These are phyloP conservation scores for Achroia grisella DNA, from an alignment of 1,140 invertebrate species.

Conservation along the genomic window DNA sequence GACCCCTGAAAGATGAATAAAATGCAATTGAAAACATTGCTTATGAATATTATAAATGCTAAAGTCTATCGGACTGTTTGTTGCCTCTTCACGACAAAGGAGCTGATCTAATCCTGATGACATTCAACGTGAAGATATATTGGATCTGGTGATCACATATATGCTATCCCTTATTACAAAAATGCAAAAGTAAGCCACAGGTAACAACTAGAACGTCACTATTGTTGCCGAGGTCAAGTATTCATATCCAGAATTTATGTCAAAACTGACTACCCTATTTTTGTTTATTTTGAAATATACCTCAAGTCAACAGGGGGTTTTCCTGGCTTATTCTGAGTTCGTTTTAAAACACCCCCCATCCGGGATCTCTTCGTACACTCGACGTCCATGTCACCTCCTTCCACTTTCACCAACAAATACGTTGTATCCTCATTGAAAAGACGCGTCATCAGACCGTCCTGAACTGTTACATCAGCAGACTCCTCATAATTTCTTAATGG, in stretches of 20 bases:
- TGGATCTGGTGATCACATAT: too few species aligned
- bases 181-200: too few species aligned
- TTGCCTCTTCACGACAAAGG: too few species aligned
- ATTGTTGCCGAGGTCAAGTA: too few species aligned
- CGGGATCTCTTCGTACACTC: conserved; percentile 24
- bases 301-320: conserved; percentile 53
- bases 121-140: neutral
- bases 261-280: too few species aligned
- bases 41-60: too few species aligned
- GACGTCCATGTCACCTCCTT: conserved; percentile 24
- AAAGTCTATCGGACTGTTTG: too few species aligned
- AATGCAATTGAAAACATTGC: too few species aligned
- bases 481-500: conserved; percentile 20
- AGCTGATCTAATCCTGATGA: neutral
- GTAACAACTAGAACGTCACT: too few species aligned
- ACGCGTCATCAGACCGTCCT: conserved; percentile 32
- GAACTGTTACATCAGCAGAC: conserved; percentile 10
- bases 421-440: conserved; percentile 34
- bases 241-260: too few species aligned
- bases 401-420: conserved; percentile 44
- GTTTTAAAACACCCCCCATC: conserved; percentile 30
- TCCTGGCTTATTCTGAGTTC: conserved; percentile 27
- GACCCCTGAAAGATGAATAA: conserved; percentile 36
- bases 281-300: conserved; percentile 16
- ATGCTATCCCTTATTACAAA: too few species aligned